phyloP scores from a whole-genome alignment of 2,113 vertebrate species.

The Camelus bactrianus region DNA sequence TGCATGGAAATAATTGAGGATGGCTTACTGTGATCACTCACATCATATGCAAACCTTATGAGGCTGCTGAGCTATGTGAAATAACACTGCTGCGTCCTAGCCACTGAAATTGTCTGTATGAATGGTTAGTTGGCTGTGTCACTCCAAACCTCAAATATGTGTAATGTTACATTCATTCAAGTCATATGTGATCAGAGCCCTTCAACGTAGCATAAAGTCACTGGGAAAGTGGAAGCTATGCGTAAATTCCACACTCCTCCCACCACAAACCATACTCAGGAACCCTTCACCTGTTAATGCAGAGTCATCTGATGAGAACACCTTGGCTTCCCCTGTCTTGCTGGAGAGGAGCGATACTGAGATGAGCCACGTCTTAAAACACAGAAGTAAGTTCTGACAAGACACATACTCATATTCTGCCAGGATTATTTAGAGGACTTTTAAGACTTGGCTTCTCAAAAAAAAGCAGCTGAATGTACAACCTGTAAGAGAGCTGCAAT shows the following conservation, averaged over 20 bases:
- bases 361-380: slow-evolving; percentile 51
- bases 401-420: slow-evolving; percentile 29
- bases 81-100: background rate
- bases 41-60: background rate
- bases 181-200: background rate
- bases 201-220: background rate
- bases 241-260: background rate
- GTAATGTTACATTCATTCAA: background rate
- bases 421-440: slow-evolving; percentile 42
- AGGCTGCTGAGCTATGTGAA: slow-evolving; percentile 2
- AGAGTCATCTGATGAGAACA: background rate
- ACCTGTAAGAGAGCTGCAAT: background rate
- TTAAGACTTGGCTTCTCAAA: slow-evolving; percentile 41
- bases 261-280: background rate
- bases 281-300: background rate
- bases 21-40: background rate
- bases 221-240: background rate
- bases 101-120: background rate
- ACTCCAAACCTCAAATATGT: slow-evolving; percentile 54
- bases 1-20: slow-evolving; percentile 56
- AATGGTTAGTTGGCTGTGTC: background rate
- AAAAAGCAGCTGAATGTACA: background rate
- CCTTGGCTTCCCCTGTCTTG: background rate
- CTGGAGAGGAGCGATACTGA: slow-evolving; percentile 19
- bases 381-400: slow-evolving; percentile 17